Evolutionary conservation across 2,888 invertebrate genomes (phyloP), one percentile per base, ranked within the genome.

Genomic region (Apotomis capreana): DNA sequence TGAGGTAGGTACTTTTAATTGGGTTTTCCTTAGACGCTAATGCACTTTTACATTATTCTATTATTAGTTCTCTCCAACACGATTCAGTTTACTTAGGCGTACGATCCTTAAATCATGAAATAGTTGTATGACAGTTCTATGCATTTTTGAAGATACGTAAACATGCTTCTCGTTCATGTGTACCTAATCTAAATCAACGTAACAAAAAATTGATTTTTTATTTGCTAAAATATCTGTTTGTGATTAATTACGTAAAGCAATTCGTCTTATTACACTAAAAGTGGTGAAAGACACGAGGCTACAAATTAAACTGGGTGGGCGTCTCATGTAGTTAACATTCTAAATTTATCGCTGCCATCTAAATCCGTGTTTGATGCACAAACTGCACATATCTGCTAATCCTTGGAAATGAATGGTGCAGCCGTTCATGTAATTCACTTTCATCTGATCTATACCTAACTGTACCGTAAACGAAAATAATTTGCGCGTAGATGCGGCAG

Each of bases 371-470:
- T 73, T 75, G 57, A 74, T 73, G 61, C 59, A 65, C 77, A 80
- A 81, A 78, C 77, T 75, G 76, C 75, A 79, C 79, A 82, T 84
- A 82, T 84, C 83, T 78, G 80, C 78, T 90, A 91, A 92, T 91
- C 91, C 88, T 82, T 85, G 82, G 85, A 87, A 88, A 86, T 81
- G 84, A 88, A 86, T 81, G 84, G 83, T 83, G 80, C 83, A 81
- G 87, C 88, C 87, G 87, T 88, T 86, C 89, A 88, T 92, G 87
- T 87, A 81, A 85, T 84, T 87, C 87, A 82, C 92, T 92, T 92
- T 92, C 90, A 92, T 92, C 91, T 92, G 84, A 40, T 40, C 83
- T 77, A 63, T 82, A 83, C 81, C 74, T 79, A 82, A 80, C 79
- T 79, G 81, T 84, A 83, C 82, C 81, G 81, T 79, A 84, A 83